Conservation (phyloP, 1,140 invertebrate genomes). For the Drosophila seguyi region DNA sequence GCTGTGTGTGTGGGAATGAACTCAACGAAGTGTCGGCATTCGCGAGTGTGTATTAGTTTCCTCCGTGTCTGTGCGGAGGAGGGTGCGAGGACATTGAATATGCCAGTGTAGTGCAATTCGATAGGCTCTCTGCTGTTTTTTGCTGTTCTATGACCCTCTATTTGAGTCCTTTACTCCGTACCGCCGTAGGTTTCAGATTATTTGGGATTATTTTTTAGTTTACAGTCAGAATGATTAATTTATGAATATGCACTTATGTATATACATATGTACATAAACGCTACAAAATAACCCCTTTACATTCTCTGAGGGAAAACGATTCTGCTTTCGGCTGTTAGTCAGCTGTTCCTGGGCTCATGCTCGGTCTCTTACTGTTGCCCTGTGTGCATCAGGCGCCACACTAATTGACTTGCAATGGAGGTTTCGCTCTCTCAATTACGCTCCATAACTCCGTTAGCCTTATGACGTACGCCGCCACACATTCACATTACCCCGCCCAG, state of each 20-base stretch:
- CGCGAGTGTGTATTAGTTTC: slow-evolving; percentile 4
- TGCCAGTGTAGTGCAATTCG: slow-evolving; percentile 41
- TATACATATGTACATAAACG: no score
- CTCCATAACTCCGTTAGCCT: slow-evolving; percentile 40
- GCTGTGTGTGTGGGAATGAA: slow-evolving; percentile 29
- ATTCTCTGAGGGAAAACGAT: background rate
- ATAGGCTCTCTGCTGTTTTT: slow-evolving; percentile 9
- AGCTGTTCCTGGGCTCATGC: slow-evolving; percentile 1
- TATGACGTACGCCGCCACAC: slow-evolving; percentile 23
- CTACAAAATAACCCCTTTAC: background rate
- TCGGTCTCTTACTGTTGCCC: background rate
- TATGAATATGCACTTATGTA: no score
- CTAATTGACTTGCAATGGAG: slow-evolving; percentile 65
- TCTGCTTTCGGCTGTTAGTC: background rate
- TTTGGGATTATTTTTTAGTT: background rate
- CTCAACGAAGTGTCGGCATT: slow-evolving; percentile 14
- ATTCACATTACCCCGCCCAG: slow-evolving; percentile 11
- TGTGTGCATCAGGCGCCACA: slow-evolving; percentile 16
- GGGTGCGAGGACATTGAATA: slow-evolving; percentile 19
- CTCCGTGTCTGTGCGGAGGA: background rate
- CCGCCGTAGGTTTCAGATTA: background rate
- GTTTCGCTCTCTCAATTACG: slow-evolving; percentile 35
- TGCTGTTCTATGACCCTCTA: background rate
- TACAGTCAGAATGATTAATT: background rate
- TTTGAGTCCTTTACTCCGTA: background rate